phyloP scores from a whole-genome alignment of 2,888 invertebrate genomes.

The Latheticus oryzae region DNA sequence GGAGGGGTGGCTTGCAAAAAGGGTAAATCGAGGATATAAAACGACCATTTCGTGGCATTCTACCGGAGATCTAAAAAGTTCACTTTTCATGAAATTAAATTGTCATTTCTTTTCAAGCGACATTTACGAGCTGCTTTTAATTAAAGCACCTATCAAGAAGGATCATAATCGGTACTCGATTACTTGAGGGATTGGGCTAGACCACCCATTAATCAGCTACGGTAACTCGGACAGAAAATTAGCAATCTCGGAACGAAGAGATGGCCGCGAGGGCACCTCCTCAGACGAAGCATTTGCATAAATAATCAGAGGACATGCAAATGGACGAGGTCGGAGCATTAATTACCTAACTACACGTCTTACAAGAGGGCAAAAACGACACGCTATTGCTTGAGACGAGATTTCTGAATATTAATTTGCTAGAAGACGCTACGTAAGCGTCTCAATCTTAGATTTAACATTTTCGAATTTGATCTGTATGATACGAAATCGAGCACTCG shows the following conservation, averaged over 20 bases:
- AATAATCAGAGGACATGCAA: slow-evolving; percentile 66
- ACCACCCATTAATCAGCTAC: slow-evolving; percentile 53
- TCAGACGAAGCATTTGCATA: slow-evolving; percentile 65
- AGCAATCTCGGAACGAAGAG: slow-evolving; percentile 60
- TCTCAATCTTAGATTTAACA: no score
- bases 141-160: slow-evolving; percentile 53
- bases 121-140: slow-evolving; percentile 52
- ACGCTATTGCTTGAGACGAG: no score
- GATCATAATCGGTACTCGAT: slow-evolving; percentile 42
- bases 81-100: slow-evolving; percentile 59
- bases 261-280: slow-evolving; percentile 57
- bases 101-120: slow-evolving; percentile 57
- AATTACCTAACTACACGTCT: slow-evolving; percentile 63
- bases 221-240: slow-evolving; percentile 62
- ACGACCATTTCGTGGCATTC: slow-evolving; percentile 55
- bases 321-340: slow-evolving; percentile 64
- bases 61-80: slow-evolving; percentile 59
- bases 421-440: no score
- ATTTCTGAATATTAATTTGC: no score
- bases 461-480: no score
- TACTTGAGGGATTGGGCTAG: slow-evolving; percentile 14
- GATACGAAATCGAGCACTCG: no score
- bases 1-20: slow-evolving; percentile 38
- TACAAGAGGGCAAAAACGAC: no score
- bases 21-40: slow-evolving; percentile 60